Base-by-base conservation (phyloP, 2,113 vertebrate species). In the Girardinichthys multiradiatus region DNA sequence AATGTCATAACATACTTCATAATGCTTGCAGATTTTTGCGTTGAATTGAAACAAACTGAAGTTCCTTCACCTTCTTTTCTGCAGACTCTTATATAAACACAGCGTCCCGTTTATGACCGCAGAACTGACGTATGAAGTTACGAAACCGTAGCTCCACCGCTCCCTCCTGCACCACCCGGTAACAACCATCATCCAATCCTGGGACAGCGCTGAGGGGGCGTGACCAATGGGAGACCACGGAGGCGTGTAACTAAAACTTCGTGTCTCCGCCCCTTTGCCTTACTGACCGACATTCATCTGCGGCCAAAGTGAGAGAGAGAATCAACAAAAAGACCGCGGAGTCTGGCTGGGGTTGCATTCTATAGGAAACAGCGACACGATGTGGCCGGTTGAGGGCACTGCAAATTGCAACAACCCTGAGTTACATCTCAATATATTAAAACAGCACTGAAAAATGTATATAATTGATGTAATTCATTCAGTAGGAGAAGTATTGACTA, bases 281-380 rank as follows among this genome's bases (percentile, higher is more conserved):
- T 92, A 93, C 91, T 93, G 92, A 92, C 91, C 91, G 90, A 94
- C 71, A 89, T 93, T 89, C 84, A 70, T 19, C 27, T 14, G 27
- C 9, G 72, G 70, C 78, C 79, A 79, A 83, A 65, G 37, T 59
- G 30, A 57, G 33, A 12, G 33, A 68, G 51, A 19, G 4, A 45
- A 57, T 42, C 64, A 64, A 69, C 14, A 5, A 14, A 65, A 62
- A 67, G 13, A 1, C 21, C 9, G 24, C 13, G 64, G 14, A 37
- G 37, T 19, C 29, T 1, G 63, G 11, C 4, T 0, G 29, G 61
- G n/a, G 13, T 1, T 11, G 1, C 3, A n/a, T 15, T 8, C 4
- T 1, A 28, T 0, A 15, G 10, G 28, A 0, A 9, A 81, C 65
- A 77, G 61, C 1, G 85, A 69, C 84, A 1, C 8, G 11, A 0